Conservation (phyloP, 2,113 vertebrate genomes). For the Rhineura floridana region DNA sequence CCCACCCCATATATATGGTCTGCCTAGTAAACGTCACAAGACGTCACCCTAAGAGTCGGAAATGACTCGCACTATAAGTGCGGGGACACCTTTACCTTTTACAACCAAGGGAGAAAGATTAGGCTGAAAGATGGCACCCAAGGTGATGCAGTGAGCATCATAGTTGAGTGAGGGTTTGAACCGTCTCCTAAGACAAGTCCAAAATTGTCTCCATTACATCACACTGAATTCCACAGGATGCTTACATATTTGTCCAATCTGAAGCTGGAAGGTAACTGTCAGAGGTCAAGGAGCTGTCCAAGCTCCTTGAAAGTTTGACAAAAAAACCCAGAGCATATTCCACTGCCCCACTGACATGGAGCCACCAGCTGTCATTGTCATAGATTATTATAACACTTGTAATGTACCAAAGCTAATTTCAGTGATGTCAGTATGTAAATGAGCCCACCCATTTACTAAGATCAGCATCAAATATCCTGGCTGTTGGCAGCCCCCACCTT, state of each 20-base stretch:
- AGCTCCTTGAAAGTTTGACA: no score
- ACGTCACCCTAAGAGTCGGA: no score
- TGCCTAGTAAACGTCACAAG: no score
- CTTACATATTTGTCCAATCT: neutral
- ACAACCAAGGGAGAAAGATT: neutral
- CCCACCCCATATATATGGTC: no score
- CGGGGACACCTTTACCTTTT: no score
- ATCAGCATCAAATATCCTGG: neutral
- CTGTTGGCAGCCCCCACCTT: neutral
- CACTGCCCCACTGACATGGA: no score
- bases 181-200: neutral
- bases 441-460: neutral
- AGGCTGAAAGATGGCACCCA: neutral
- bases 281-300: no score
- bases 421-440: neutral
- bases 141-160: neutral
- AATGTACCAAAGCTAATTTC: neutral
- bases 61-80: no score
- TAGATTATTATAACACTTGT: neutral
- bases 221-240: neutral
- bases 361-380: no score
- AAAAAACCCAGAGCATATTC: no score
- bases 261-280: neutral
- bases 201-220: neutral
- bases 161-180: neutral